Evolutionary conservation across 2,113 vertebrate genomes (phyloP), one percentile per base, ranked within the genome.

Genomic region (Cephalopholis sonnerati): DNA sequence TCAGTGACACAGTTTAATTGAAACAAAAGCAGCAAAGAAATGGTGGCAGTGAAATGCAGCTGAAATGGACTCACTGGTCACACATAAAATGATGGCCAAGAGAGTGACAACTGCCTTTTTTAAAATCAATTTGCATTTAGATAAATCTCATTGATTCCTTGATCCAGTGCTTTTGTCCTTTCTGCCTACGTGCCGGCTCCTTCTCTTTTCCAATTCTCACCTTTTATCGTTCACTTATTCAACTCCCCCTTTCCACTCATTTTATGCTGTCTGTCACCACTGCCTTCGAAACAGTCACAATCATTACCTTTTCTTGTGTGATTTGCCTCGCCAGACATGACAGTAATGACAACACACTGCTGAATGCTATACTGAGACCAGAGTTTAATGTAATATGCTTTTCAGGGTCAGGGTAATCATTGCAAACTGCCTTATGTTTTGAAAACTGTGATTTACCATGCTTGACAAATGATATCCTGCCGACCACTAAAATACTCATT

Each of bases 41-140:
- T 27, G 53, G 29, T 69, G 25, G 54, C 62, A 83, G n/a, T 57
- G 55, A 57, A 83, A 67, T 57, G 39, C 8, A 32, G 50, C 20
- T 13, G 15, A 72, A 67, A 78, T 32, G 8, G 62, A 71, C 53
- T 77, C 15, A 3, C 22, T 25, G 18, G 32, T 77, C 54, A 27
- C 36, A 36, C 5, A 39, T 63, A 13, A 71, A 85, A 72, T 39
- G 32, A 73, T 17, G 57, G n/a, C 53, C 15, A 65, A 51, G 3
- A 50, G 22, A 67, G 63, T 51, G 70, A 63, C 2, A 77, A 48
- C 17, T 74, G 29, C 10, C 24, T 51, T 54, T 59, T n/a, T 22
- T 32, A 15, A 82, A 79, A 90, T 77, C 46, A 27, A 53, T 87
- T 85, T 11, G 77, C 86, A 91, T 89, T 85, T 87, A 81, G 74